Evolutionary conservation across 2,888 invertebrate genomes (phyloP).

Genomic region (Meghimatium bilineatum): DNA sequence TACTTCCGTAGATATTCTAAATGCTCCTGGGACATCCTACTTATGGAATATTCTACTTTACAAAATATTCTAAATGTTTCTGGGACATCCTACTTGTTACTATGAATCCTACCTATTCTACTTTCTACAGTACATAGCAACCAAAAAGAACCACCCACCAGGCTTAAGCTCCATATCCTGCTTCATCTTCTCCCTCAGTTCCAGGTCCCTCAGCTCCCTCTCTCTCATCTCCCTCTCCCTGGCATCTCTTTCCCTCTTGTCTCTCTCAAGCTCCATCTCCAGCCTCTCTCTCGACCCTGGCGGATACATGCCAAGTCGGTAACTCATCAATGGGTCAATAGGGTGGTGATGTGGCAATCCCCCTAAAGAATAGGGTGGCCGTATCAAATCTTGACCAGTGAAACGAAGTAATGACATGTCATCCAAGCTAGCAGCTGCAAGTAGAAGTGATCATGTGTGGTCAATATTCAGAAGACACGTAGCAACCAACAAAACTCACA

Average conservation of each 20-base stretch:
- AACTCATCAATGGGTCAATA: conserved; percentile 90
- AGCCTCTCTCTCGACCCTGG: conserved; percentile 81
- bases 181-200: conserved; percentile 89
- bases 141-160: conserved; percentile 11
- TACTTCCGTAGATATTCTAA: too few species aligned
- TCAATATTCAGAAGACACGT: background rate
- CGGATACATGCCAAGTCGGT: conserved; percentile 85
- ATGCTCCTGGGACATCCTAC: too few species aligned
- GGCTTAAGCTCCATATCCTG: conserved; percentile 86
- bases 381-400: conserved; percentile 61
- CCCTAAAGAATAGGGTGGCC: conserved; percentile 63
- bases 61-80: too few species aligned
- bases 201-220: conserved; percentile 82
- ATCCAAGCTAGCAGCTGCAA: conserved; percentile 34
- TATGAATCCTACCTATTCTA: too few species aligned
- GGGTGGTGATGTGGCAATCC: conserved; percentile 80
- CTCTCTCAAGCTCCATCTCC: conserved; percentile 83
- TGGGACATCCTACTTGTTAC: too few species aligned
- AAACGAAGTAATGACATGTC: conserved; percentile 33
- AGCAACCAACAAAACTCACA: background rate
- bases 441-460: background rate
- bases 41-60: too few species aligned
- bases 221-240: conserved; percentile 77
- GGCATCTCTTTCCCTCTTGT: conserved; percentile 81
- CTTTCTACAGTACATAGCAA: too few species aligned